Evolutionary conservation across 37 sponge, comb jelly and placozoan genomes (phyloP).

Genomic region (Spongia lamella): DNA sequence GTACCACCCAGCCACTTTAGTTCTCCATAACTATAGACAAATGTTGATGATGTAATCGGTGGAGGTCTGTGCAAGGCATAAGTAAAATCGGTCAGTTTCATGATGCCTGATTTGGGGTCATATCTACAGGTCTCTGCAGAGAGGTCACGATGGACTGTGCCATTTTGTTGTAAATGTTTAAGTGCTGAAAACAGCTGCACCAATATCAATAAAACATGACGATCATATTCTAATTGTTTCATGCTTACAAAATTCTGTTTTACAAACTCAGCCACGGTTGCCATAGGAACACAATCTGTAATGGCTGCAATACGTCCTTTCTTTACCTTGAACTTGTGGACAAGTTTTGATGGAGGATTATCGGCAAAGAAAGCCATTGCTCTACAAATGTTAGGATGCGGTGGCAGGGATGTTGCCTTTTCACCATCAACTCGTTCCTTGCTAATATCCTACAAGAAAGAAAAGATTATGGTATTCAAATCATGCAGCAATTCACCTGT

Average conservation of each 20-base stretch:
- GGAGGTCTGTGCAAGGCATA: conserved; percentile 50
- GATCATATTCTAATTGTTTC: conserved; percentile 23
- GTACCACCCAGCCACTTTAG: conserved; percentile 51
- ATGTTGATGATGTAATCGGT: conserved; percentile 35
- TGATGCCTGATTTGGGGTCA: conserved; percentile 24
- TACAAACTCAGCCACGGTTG: conserved; percentile 11
- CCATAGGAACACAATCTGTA: background rate
- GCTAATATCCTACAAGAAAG: no score
- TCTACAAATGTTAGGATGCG: conserved; percentile 18
- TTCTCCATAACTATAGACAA: conserved; percentile 44
- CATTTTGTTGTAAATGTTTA: conserved; percentile 44
- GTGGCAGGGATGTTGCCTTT: background rate
- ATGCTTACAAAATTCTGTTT: background rate
- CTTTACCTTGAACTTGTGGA: no score
- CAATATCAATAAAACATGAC: conserved; percentile 17
- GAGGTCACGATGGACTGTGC: conserved; percentile 52
- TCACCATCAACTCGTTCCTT: no score
- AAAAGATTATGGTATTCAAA: background rate
- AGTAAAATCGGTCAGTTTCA: conserved; percentile 36
- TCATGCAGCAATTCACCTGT: background rate
- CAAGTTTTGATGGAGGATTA: conserved; percentile 10
- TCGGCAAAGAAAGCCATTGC: conserved; percentile 3
- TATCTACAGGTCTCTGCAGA: conserved; percentile 3
- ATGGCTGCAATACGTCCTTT: background rate
- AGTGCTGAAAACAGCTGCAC: conserved; percentile 52